A percentile compares a stretch with the other conserved stretches of the same genome.
These are phyloP conservation scores for Limonius californicus DNA, from an alignment of 1,140 invertebrate species.

Conservation along the genomic window DNA sequence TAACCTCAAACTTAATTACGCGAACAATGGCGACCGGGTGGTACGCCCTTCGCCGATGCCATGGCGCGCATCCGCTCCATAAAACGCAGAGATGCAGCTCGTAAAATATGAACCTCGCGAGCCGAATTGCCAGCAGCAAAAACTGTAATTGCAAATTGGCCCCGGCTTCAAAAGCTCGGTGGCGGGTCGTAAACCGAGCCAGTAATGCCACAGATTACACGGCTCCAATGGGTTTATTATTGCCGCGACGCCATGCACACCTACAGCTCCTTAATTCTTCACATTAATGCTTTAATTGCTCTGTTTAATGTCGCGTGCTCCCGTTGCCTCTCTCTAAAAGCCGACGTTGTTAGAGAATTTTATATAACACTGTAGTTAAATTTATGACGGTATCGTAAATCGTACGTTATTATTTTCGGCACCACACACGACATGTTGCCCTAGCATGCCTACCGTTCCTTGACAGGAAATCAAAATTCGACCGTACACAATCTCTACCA, in stretches of 20 bases:
- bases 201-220: conserved; percentile 34
- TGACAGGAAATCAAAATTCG: too few relatives aligned
- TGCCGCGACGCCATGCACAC: conserved; percentile 25
- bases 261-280: conserved; percentile 20
- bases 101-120: conserved; percentile 38
- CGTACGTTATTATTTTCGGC: conserved; percentile 2
- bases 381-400: conserved; percentile 9
- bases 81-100: conserved; percentile 38
- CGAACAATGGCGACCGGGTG: conserved; percentile 36
- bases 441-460: background rate
- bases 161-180: conserved; percentile 30
- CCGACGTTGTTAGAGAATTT: conserved; percentile 17
- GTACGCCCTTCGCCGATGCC: background rate
- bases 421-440: background rate
- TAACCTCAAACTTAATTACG: conserved; percentile 38
- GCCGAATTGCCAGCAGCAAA: conserved; percentile 32
- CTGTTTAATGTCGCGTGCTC: conserved; percentile 16
- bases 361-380: conserved; percentile 17
- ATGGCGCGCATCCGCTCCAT: conserved; percentile 25
- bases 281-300: conserved; percentile 16
- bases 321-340: conserved; percentile 2
- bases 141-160: conserved; percentile 38
- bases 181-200: conserved; percentile 31
- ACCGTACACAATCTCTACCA: too few relatives aligned
- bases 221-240: conserved; percentile 34